Evolutionary conservation across 2,797 vertebrate genomes (phyloP).

Genomic region (Phalloptychus januarius): DNA sequence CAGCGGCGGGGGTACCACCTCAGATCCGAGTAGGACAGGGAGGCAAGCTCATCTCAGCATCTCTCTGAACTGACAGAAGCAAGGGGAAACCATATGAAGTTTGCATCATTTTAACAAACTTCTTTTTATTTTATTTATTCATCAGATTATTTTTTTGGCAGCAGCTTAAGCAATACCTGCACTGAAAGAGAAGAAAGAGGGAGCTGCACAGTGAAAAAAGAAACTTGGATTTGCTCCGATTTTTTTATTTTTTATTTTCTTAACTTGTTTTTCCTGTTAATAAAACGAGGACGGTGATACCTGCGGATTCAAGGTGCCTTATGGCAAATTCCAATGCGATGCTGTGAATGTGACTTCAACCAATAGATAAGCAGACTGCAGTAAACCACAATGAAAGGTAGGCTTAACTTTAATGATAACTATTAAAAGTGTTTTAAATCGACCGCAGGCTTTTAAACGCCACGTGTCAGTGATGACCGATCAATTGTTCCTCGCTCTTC

Average conservation of each 20-base stretch:
- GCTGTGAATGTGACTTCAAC: slow-evolving; percentile 75
- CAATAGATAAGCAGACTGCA: slow-evolving; percentile 49
- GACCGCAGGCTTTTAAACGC: too few relatives aligned
- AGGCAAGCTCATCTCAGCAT: slow-evolving; percentile 64
- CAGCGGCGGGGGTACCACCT: slow-evolving; percentile 50
- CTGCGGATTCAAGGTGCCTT: slow-evolving; percentile 21
- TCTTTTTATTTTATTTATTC: neutral
- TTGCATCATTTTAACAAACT: slow-evolving; percentile 15
- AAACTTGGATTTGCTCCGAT: slow-evolving; percentile 41
- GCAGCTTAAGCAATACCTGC: slow-evolving; percentile 48
- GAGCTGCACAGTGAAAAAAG: neutral
- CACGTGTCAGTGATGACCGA: neutral
- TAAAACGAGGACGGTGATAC: slow-evolving; percentile 28
- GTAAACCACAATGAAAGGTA: slow-evolving; percentile 83
- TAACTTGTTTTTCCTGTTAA: neutral
- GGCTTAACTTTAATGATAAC: slow-evolving; percentile 3
- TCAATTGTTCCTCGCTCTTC: neutral
- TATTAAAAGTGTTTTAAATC: neutral
- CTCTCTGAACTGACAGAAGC: slow-evolving; percentile 19
- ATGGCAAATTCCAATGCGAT: slow-evolving; percentile 64
- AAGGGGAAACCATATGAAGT: neutral
- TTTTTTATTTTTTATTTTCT: neutral
- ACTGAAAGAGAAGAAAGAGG: slow-evolving; percentile 7
- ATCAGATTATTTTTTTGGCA: neutral
- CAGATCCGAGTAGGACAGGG: slow-evolving; percentile 39